Conservation (phyloP, 1,140 invertebrate genomes). For the Aphaenogaster rudis region DNA sequence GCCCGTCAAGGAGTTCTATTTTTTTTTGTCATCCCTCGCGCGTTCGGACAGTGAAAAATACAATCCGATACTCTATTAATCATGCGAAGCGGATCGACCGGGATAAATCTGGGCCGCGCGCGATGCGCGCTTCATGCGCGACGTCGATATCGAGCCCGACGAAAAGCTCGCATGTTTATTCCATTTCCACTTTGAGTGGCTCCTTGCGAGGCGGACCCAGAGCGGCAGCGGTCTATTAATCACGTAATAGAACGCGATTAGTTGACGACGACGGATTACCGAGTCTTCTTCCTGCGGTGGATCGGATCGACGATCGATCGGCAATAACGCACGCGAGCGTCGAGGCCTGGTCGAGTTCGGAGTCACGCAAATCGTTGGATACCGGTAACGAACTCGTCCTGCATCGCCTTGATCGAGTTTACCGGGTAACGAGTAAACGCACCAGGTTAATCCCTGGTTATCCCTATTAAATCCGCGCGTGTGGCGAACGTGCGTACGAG, state of each 20-base stretch:
- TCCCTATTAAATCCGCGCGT: constrained; percentile 59
- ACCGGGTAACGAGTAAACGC: constrained; percentile 72
- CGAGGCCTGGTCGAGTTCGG: neutral
- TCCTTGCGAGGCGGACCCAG: constrained; percentile 19
- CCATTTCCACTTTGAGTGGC: constrained; percentile 13
- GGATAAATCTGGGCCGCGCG: constrained; percentile 39
- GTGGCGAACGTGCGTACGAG: neutral
- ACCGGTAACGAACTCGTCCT: constrained; percentile 64
- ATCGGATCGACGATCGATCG: constrained; percentile 2
- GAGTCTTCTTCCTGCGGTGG: neutral
- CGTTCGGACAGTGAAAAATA: constrained; percentile 56
- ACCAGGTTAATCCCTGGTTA: constrained; percentile 61
- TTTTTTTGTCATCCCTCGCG: neutral
- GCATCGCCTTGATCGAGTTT: constrained; percentile 75
- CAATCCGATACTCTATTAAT: constrained; percentile 56
- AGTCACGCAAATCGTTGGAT: constrained; percentile 73
- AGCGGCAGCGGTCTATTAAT: constrained; percentile 32
- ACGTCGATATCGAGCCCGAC: constrained; percentile 26
- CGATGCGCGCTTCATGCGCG: neutral
- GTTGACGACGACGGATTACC: constrained; percentile 38
- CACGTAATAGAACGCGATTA: constrained; percentile 57
- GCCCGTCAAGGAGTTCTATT: constrained; percentile 17
- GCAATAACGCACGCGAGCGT: neutral
- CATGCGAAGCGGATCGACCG: constrained; percentile 45
- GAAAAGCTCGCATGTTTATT: constrained; percentile 41